Evolutionary conservation across 1,140 invertebrate genomes (phyloP), one percentile per base, ranked within the genome.

Genomic region (Andricus grossulariae): DNA sequence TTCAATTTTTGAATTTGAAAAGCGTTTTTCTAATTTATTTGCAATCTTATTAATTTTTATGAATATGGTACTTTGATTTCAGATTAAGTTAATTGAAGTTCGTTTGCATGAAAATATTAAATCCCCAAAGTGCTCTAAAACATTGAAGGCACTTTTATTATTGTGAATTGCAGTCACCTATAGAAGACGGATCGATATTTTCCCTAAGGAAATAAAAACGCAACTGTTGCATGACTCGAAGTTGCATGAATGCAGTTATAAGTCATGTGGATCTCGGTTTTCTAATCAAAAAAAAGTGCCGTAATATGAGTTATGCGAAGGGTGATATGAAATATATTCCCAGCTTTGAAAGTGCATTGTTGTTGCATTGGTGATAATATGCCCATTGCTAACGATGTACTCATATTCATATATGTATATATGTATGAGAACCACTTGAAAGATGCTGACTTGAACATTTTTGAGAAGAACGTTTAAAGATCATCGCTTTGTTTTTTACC

Each of bases 151-250:
- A 45, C 39, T 11, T 45, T 45, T 11, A 45, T 45, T 45, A 45
- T 5, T 32, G 25, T 45, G 10, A 45, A 45, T 45, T 45, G 39
- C 39, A 45, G 39, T 45, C 25, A 32, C n/a, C 39, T 66, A 16
- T 39, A 66, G 16, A 66, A 66, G 39, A 32, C 25, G 6, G 25
- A 39, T 66, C 60, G 60, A 66, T 66, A 66, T 45, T 66, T 66
- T 54, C 52, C 18, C 52, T n/a, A 18, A 18, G 52, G 55, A 57
- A 32, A 57, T 21, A 2, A 7, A 21, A 57, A 45, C n/a, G 25
- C 15, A 45, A 66, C 25, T 66, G 60, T 66, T 66, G 60, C 60
- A 66, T 66, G 32, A 66, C 60, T 66, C 6, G 8, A 25, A 21
- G 21, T 10, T 57, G 55, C 19, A 57, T 18, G 8, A 57, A 57